Base-by-base conservation (phyloP, 2,888 invertebrate species). In the Clunio marinus region DNA sequence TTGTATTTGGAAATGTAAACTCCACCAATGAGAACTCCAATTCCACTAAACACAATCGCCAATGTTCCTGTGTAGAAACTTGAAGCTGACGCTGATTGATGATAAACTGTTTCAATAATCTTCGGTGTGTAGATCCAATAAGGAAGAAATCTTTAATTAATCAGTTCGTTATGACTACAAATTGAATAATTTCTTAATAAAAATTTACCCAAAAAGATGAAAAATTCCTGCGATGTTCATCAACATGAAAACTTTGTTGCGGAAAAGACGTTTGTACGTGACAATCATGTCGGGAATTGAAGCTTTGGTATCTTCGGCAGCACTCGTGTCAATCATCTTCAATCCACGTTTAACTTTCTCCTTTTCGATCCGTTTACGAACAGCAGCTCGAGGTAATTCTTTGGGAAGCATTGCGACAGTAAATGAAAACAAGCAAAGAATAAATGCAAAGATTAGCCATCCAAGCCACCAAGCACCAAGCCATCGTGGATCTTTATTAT, bases 401-500 rank as follows among this genome's bases (percentile, higher is more conserved):
- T 60, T 59, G 4, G 69, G 86, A 72, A 86, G 86, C 1, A 85
- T 75, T 1, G 86, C 74, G 13, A 83, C 79, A 0, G 84, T 82
- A 60, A 84, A 81, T 5, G 84, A 70, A 65, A 83, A 79, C 32
- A 84, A 77, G 0, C 83, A 74, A 10, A 59, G 35, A 4, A 69
- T n/a, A 4, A 80, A 74, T n/a, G 82, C 83, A 27, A 85, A 74
- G 35, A 85, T 79, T 25, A 85, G 79, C 83, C 85, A 86, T 0
- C 86, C 87, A n/a, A 86, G 73, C 87, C 87, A 88, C 87, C 87
- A 88, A 5, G 87, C 87, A 1, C 87, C 87, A 20, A 87, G 77
- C 87, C 87, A 88, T 71, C 86, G 80, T 1, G 87, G 86, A 76
- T 87, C 86, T 41, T 79, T 78, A 68, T 79, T 83, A 15, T 79